Evolutionary conservation across 1,140 invertebrate species (phyloP), one percentile per base, ranked within the genome.

Genomic region (Aphaenogaster rudis): DNA sequence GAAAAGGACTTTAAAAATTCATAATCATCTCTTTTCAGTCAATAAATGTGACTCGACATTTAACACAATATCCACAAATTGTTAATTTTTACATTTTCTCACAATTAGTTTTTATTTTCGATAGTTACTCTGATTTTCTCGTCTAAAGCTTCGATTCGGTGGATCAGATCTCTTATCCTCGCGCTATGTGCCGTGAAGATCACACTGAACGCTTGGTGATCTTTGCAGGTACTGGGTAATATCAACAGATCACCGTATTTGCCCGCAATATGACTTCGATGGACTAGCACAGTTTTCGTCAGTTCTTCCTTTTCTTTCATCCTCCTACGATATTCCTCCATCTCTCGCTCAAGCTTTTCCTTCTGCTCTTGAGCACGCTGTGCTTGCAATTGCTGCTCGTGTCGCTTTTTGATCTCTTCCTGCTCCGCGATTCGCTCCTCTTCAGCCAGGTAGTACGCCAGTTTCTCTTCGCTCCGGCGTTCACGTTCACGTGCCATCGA

Each of bases 121-220:
- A 71, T 61, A 45, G 48, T 57, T 94, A 94, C 88, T 92, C 94
- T 96, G 91, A 96, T 96, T 86, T 95, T 95, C 67, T 96, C 95
- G 88, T 96, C 95, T 61, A 97, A 94, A 28, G 90, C 64, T 71
- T 96, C 95, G 78, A 97, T 96, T 72, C 93, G 92, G 21, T 88
- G 50, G 33, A 86, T 82, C 5, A 96, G 80, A 52, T 94, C 91
- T 84, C 94, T 93, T 17, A 96, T 90, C 85, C 92, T 92, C 57
- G 86, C 84, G n/a, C 87, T 89, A 85, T 94, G 86, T 13, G 93
- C 82, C 4, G 72, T 77, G 6, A 95, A 84, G 1, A 92, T 48
- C n/a, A 77, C 67, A 78, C 86, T 87, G 17, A 94, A 90, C 1
- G 92, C 91, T 81, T 94, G 91, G 87, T 90, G 93, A 64, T 95